These are phyloP conservation scores for Plestiodon gilberti DNA, from an alignment of 2,113 vertebrate genomes.

Conservation along the genomic window DNA sequence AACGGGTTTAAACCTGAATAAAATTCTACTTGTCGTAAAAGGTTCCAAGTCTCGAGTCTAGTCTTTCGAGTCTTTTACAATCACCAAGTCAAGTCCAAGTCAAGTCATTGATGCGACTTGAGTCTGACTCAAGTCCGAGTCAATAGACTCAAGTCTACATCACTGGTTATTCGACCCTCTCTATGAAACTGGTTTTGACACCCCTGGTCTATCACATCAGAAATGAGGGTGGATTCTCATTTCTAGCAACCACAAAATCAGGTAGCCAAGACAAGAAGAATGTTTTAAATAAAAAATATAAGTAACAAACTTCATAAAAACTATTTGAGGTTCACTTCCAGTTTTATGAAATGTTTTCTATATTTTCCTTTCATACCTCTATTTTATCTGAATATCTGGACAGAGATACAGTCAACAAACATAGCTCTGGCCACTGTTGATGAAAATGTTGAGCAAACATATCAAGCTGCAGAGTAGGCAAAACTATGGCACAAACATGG, in stretches of 20 bases:
- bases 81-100: too few relatives aligned
- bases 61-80: too few relatives aligned
- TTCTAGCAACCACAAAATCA: conserved; percentile 43
- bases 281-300: not conserved
- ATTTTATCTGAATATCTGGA: not conserved
- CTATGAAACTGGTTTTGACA: too few relatives aligned
- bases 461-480: not conserved
- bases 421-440: not conserved
- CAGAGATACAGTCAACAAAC: not conserved
- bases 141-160: too few relatives aligned
- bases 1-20: too few relatives aligned
- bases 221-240: conserved; percentile 14
- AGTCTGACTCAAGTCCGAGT: too few relatives aligned
- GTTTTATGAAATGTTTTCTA: not conserved
- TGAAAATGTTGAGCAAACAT: not conserved
- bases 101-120: too few relatives aligned
- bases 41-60: too few relatives aligned
- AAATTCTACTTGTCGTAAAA: too few relatives aligned
- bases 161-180: too few relatives aligned
- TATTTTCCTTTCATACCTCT: not conserved
- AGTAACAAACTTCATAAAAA: conserved; percentile 36
- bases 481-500: not conserved
- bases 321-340: not conserved
- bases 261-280: conserved; percentile 34
- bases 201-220: not conserved